Conservation (phyloP, 1,140 invertebrate species). For the Marisa cornuarietis region DNA sequence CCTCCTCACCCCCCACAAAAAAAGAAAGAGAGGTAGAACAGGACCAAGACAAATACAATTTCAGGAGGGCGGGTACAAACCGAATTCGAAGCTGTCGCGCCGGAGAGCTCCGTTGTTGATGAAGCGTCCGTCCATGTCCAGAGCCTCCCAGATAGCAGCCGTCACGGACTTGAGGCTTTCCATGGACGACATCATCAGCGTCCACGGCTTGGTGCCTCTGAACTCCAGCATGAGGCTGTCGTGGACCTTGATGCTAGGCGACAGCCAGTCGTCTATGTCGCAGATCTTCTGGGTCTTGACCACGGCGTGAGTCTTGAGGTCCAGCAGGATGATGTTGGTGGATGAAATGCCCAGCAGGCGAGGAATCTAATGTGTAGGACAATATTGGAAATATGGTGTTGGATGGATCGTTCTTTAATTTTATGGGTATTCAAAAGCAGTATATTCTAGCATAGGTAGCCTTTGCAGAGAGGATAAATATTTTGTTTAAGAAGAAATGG, state of each 20-base stretch:
- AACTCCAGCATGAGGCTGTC: conserved; percentile 76
- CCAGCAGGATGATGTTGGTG: conserved; percentile 73
- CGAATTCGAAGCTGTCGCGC: conserved; percentile 61
- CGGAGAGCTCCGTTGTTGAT: conserved; percentile 56
- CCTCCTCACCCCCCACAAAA: too few relatives aligned
- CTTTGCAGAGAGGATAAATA: too few relatives aligned
- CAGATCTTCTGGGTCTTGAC: conserved; percentile 72
- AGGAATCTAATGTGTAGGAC: conserved; percentile 68
- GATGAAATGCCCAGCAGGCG: conserved; percentile 74
- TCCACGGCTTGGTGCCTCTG: conserved; percentile 70
- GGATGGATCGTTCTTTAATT: too few relatives aligned
- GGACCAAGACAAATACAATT: too few relatives aligned
- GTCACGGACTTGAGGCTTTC: conserved; percentile 69
- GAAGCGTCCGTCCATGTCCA: conserved; percentile 66
- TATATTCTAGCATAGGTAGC: too few relatives aligned
- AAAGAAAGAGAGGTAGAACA: neutral
- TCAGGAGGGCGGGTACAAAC: conserved; percentile 30
- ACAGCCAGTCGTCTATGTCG: conserved; percentile 77
- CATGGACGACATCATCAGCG: conserved; percentile 67
- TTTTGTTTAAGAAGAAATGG: too few relatives aligned
- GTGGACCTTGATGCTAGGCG: conserved; percentile 73
- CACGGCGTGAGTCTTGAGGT: conserved; percentile 73
- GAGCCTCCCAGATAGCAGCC: conserved; percentile 70
- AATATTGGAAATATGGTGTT: neutral
- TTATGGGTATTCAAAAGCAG: too few relatives aligned